Evolutionary conservation across 1,140 invertebrate species (phyloP), one percentile per base, ranked within the genome.

Genomic region (Belonocnema kinseyi): DNA sequence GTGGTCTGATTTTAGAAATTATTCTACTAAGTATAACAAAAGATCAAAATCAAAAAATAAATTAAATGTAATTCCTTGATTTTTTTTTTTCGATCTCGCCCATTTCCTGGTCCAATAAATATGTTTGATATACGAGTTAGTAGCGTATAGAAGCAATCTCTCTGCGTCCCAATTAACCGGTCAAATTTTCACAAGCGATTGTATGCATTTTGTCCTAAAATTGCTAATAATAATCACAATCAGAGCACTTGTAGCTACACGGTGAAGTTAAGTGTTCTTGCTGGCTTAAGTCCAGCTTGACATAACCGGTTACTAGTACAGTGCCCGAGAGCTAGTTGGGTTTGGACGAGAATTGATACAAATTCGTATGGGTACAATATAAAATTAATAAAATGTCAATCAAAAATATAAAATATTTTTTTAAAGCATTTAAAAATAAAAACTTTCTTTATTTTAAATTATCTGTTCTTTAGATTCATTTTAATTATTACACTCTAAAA

Each of bases 171-270:
- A 61, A 61, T 61, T 16, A 33, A 40, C 33, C 21, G 26, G 33
- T 61, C 4, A 16, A 33, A 61, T 66, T 66, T 33, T 66, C 21
- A 7, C 2, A 7, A 66, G 40, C 61, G 10, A 66, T 66, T 40
- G 61, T 46, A 33, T 16, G n/a, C 33, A 66, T 40, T 66, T 66
- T 40, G 56, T 21, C 19, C 19, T 26, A 52, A 52, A 50, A 73
- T 40, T 33, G 17, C 77, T 78, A 78, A 75, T 78, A 70, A 78
- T 78, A 78, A 75, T 58, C 77, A 21, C 56, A 75, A 77, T 77
- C 72, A 72, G 75, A 77, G 75, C 75, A 70, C 17, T 40, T 66
- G 14, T 54, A 66, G 40, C 61, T 40, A 33, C 26, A 66, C 14
- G 13, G 33, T 40, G 13, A 33, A 66, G 46, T 66, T n/a, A 66